Evolutionary conservation across 2,888 invertebrate genomes (phyloP).

Genomic region (Perizoma affinitatum): DNA sequence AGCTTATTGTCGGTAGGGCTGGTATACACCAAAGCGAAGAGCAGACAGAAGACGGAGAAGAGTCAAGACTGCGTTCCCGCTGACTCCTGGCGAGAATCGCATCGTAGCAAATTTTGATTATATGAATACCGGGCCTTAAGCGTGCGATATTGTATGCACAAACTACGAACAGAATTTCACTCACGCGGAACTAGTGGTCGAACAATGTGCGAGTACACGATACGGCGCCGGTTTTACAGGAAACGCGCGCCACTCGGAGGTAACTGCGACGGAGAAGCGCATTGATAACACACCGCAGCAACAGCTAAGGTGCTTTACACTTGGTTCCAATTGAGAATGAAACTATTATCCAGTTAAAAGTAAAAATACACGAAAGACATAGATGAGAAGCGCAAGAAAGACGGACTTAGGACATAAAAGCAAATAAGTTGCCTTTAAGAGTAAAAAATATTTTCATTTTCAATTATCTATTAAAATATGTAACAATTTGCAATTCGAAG

Average conservation of each 20-base stretch:
- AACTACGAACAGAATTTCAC: constrained; percentile 55
- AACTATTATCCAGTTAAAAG: background rate
- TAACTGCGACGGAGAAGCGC: constrained; percentile 43
- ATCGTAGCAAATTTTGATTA: too few species aligned
- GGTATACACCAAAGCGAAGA: too few species aligned
- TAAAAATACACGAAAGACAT: background rate
- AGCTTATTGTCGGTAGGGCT: too few species aligned
- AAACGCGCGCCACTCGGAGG: constrained; percentile 51
- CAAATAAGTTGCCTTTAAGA: too few species aligned
- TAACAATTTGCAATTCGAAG: too few species aligned
- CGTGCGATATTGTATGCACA: constrained; percentile 27
- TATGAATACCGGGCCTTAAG: constrained; percentile 6
- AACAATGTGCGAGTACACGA: constrained; percentile 51
- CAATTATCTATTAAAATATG: too few species aligned
- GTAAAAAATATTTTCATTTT: too few species aligned
- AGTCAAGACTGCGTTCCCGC: too few species aligned
- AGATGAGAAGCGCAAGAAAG: too few species aligned
- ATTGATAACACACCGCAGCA: constrained; percentile 43
- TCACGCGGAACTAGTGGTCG: constrained; percentile 51
- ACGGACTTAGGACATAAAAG: too few species aligned
- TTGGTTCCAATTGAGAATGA: constrained; percentile 3
- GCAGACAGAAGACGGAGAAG: too few species aligned
- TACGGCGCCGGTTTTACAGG: constrained; percentile 59
- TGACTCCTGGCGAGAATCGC: too few species aligned
- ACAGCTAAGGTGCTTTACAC: constrained; percentile 15